Conservation (phyloP, 2,797 vertebrate genomes). For the Pseudocheirus occidentalis region DNA sequence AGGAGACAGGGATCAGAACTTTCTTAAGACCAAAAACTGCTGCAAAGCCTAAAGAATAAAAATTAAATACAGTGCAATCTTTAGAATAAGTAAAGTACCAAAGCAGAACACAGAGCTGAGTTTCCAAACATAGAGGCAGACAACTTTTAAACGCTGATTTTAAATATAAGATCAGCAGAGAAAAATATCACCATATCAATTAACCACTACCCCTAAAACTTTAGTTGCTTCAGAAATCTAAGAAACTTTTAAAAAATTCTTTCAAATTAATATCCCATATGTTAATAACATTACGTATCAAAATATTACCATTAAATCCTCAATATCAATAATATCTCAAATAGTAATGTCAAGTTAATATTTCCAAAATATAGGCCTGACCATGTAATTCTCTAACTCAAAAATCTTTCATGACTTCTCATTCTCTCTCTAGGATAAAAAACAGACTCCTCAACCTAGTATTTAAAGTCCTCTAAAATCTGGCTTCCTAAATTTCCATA, state of each 20-base stretch:
- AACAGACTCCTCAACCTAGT: not conserved
- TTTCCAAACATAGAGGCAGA: conserved; percentile 46
- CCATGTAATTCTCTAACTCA: not conserved
- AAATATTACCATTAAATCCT: not conserved
- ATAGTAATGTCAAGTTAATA: not conserved
- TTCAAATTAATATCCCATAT: not conserved
- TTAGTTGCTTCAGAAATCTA: conserved; percentile 36
- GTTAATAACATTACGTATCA: not conserved
- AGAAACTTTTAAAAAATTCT: not conserved
- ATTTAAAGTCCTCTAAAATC: not conserved
- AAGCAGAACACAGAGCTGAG: conserved; percentile 45
- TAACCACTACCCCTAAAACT: conserved; percentile 50
- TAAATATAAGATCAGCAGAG: conserved; percentile 51
- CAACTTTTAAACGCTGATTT: conserved; percentile 41
- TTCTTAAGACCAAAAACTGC: conserved; percentile 8
- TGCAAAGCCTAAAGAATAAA: conserved; percentile 32
- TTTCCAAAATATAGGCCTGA: not conserved
- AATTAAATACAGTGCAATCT: conserved; percentile 22
- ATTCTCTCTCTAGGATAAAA: not conserved
- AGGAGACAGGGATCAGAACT: not conserved
- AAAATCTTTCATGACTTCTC: not conserved
- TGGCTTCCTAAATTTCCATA: not conserved
- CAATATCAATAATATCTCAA: not conserved
- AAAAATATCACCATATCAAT: conserved; percentile 39
- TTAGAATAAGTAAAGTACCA: conserved; percentile 2